Base-by-base conservation (phyloP, 2,113 vertebrate genomes). In the Hippocampus barbouri region DNA sequence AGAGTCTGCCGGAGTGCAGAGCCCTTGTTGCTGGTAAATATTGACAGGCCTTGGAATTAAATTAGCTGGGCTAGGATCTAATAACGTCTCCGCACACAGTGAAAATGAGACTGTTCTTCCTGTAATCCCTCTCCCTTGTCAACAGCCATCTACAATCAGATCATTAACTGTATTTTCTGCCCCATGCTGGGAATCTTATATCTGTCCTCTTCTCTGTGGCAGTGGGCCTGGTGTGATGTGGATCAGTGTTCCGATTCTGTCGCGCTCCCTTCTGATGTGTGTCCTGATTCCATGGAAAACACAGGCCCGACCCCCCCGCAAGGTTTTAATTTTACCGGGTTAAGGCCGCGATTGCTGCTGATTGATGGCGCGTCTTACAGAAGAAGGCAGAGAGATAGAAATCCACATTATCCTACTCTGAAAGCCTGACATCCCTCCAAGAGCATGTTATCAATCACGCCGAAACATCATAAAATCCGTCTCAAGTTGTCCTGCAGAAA, bases 271-370 rank as follows among this genome's bases (percentile, higher is more conserved):
- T 69, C 75, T 88, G 83, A 91, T 81, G 83, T 62, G 79, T 81
- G 87, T 75, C 83, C 78, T 77, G 84, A 75, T 87, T 86, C 76
- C 84, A 43, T 30, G 8, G 64, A 77, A 76, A 43, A 60, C 41
- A 15, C 53, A 14, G 8, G 2, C 53, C 78, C 85, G 66, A 11
- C 73, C 83, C 83, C 43, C 78, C 41, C 78, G 83, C 53, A 73
- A 85, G 86, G 82, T 90, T 92, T 92, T 91, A 88, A 91, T 93
- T 91, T 90, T 83, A 88, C 77, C 83, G 71, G 85, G 83, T 89
- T 90, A 86, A 86, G 84, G 86, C 76, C 73, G 72, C 49, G 86
- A 90, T 80, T 27, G 75, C 83, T 78, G 68, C 70, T 91, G 90
- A 93, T 85, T 86, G 89, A 92, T 90, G 85, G 90, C 61, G 71